phyloP scores from a whole-genome alignment of 2,797 vertebrate genomes.

The Atherinosoma microstoma region DNA sequence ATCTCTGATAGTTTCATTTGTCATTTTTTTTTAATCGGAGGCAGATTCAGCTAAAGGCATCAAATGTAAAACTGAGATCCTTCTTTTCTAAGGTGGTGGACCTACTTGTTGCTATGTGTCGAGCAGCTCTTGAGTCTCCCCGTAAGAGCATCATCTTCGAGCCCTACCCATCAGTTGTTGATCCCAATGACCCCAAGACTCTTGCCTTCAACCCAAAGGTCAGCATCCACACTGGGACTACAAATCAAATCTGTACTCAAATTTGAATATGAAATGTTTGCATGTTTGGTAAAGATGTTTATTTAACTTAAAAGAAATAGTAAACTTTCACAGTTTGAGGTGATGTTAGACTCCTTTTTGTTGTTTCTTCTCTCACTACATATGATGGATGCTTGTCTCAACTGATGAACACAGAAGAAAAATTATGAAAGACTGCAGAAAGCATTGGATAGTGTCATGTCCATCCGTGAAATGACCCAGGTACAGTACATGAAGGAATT shows the following conservation, averaged over 20 bases:
- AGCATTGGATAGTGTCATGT: slow-evolving; percentile 99
- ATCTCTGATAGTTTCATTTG: background rate
- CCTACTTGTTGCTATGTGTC: slow-evolving; percentile 97
- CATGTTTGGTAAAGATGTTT: background rate
- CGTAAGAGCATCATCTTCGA: slow-evolving; percentile 99
- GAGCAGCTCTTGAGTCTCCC: slow-evolving; percentile 97
- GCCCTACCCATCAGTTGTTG: slow-evolving; percentile 98
- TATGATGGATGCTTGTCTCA: slow-evolving; percentile 67
- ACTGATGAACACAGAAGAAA: slow-evolving; percentile 92
- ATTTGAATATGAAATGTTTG: background rate
- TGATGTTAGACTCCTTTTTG: slow-evolving; percentile 67
- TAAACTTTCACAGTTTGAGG: slow-evolving; percentile 12
- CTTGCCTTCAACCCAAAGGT: slow-evolving; percentile 99
- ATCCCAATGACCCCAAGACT: slow-evolving; percentile 98
- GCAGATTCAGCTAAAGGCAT: background rate
- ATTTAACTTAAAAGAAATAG: background rate
- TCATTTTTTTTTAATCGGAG: background rate
- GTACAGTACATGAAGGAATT: slow-evolving; percentile 84
- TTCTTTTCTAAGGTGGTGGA: slow-evolving; percentile 90
- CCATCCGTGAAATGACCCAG: slow-evolving; percentile 99
- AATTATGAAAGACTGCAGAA: slow-evolving; percentile 99
- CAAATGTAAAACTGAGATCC: slow-evolving; percentile 6
- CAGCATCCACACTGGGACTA: slow-evolving; percentile 47
- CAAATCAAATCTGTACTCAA: background rate
- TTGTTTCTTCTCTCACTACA: slow-evolving; percentile 64